Percentiles rank a stretch among this genome's conserved stretches.
Conservation (phyloP, 2,888 invertebrate species). For the Morpho helenor region DNA sequence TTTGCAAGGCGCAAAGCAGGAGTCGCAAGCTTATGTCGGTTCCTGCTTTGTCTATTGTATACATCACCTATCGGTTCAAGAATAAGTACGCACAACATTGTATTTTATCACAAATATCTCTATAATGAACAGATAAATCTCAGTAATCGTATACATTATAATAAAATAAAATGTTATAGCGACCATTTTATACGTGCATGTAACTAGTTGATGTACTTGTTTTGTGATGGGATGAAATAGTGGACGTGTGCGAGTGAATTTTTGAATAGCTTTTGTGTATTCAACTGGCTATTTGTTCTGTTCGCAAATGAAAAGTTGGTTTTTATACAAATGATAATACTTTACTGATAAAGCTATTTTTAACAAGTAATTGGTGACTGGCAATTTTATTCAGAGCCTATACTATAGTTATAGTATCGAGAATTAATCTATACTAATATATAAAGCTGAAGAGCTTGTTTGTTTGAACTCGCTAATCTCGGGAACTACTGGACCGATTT, state of each 20-base stretch:
- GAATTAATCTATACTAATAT: too few relatives aligned
- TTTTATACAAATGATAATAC: background rate
- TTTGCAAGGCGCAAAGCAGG: too few relatives aligned
- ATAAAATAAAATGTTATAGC: constrained; percentile 18
- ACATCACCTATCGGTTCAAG: too few relatives aligned
- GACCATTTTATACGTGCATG: constrained; percentile 9
- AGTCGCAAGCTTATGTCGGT: too few relatives aligned
- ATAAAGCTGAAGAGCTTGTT: too few relatives aligned
- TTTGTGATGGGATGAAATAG: constrained; percentile 7
- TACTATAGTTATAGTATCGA: background rate
- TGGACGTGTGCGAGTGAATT: constrained; percentile 7
- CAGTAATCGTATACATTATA: constrained; percentile 27
- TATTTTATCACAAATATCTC: constrained; percentile 20
- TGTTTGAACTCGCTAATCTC: too few relatives aligned
- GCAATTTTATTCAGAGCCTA: background rate
- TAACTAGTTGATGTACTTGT: constrained; percentile 8
- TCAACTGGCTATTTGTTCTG: constrained; percentile 3
- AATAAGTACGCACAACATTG: constrained; percentile 12
- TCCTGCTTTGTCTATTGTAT: too few relatives aligned
- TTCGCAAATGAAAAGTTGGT: background rate
- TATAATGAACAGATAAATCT: constrained; percentile 26
- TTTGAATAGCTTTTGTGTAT: background rate
- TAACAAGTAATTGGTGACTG: too few relatives aligned
- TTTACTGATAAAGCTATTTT: too few relatives aligned
- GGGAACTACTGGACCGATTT: too few relatives aligned